Evolutionary conservation across 2,797 vertebrate species (phyloP).

Genomic region (Pseudochaenichthys georgianus): DNA sequence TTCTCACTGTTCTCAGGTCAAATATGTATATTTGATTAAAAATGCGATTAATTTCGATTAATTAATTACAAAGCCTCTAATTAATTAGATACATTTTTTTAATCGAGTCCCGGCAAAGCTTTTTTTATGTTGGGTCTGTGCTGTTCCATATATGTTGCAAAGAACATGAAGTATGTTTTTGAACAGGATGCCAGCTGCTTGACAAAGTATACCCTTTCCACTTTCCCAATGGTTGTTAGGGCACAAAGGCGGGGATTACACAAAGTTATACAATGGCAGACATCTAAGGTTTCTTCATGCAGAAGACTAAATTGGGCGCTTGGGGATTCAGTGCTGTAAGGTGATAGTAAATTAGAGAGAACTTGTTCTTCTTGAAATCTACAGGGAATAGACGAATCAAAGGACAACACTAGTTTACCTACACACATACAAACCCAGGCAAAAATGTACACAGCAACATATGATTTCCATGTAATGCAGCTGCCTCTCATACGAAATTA

Average conservation of each 20-base stretch:
- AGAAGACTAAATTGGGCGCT: slow-evolving; percentile 43
- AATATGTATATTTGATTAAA: no score
- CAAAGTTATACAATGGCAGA: slow-evolving; percentile 45
- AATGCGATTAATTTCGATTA: no score
- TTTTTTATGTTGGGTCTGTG: slow-evolving; percentile 28
- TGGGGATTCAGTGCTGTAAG: slow-evolving; percentile 21
- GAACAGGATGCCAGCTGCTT: slow-evolving; percentile 47
- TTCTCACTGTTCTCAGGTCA: no score
- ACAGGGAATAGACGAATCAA: slow-evolving; percentile 35
- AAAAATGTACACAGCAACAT: slow-evolving; percentile 19
- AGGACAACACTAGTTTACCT: slow-evolving; percentile 7
- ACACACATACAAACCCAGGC: background rate
- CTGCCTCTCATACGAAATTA: slow-evolving; percentile 5
- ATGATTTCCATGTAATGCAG: slow-evolving; percentile 23
- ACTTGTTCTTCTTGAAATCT: slow-evolving; percentile 9
- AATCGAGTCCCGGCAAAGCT: background rate
- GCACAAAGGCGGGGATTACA: slow-evolving; percentile 45
- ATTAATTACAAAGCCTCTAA: no score
- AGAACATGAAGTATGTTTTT: slow-evolving; percentile 40
- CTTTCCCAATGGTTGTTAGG: slow-evolving; percentile 44
- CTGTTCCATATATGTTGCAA: slow-evolving; percentile 39
- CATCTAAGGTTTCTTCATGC: slow-evolving; percentile 21
- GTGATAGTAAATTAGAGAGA: slow-evolving; percentile 29
- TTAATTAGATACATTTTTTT: no score
- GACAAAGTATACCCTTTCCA: slow-evolving; percentile 59